Conservation (phyloP, 2,113 vertebrate species). For the Leptobrachium ailaonicum region DNA sequence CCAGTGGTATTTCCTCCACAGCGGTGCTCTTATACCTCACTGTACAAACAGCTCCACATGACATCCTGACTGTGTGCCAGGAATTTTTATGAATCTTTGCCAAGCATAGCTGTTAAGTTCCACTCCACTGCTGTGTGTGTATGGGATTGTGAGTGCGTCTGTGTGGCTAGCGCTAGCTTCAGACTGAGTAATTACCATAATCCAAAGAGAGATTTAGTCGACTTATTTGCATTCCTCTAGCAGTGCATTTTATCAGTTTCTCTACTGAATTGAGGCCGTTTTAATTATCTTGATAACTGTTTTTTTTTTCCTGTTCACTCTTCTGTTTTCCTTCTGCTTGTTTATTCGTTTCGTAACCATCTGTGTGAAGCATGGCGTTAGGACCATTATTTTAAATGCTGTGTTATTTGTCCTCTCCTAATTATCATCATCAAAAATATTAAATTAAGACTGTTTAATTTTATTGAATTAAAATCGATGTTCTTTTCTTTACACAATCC, state of each 20-base stretch:
- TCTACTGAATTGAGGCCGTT: slow-evolving; percentile 58
- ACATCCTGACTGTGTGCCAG: slow-evolving; percentile 60
- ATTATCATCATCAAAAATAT: slow-evolving; percentile 37
- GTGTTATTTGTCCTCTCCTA: slow-evolving; percentile 46
- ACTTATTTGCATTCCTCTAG: slow-evolving; percentile 68
- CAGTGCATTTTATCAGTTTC: slow-evolving; percentile 65
- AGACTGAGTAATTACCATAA: slow-evolving; percentile 74
- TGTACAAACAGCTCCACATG: slow-evolving; percentile 66
- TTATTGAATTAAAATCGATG: slow-evolving; percentile 13
- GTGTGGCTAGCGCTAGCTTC: slow-evolving; percentile 77
- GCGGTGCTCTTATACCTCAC: slow-evolving; percentile 59
- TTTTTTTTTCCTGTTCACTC: slow-evolving; percentile 34
- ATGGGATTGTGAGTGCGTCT: slow-evolving; percentile 61
- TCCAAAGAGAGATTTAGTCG: slow-evolving; percentile 70
- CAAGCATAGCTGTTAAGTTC: slow-evolving; percentile 74
- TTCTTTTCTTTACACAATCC: neutral
- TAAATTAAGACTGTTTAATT: slow-evolving; percentile 19
- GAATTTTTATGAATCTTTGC: slow-evolving; percentile 64
- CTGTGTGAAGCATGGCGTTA: slow-evolving; percentile 37
- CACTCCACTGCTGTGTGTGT: slow-evolving; percentile 63
- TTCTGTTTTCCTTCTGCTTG: slow-evolving; percentile 36
- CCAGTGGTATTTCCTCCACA: slow-evolving; percentile 64
- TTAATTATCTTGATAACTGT: slow-evolving; percentile 60
- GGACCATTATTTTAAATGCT: slow-evolving; percentile 40
- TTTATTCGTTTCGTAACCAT: slow-evolving; percentile 57